Percentiles rank a stretch among this genome's conserved stretches.
These are phyloP conservation scores for Furcula furcula DNA, from an alignment of 2,888 invertebrate genomes.

Conservation along the genomic window DNA sequence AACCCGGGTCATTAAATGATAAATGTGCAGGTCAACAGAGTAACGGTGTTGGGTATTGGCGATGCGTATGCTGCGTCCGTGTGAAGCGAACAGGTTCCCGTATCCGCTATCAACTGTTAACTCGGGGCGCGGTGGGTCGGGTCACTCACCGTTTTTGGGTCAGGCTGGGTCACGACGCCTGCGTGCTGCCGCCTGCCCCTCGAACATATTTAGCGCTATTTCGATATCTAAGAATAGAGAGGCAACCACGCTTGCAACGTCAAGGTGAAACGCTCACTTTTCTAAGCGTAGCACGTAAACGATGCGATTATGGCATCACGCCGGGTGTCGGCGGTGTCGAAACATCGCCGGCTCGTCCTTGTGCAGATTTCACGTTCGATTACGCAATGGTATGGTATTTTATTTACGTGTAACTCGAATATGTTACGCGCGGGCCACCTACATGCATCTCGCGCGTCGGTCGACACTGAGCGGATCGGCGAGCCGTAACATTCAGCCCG, in stretches of 20 bases:
- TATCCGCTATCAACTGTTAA: constrained; percentile 69
- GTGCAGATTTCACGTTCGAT: constrained; percentile 74
- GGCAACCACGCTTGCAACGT: constrained; percentile 60
- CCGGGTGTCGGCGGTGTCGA: constrained; percentile 58
- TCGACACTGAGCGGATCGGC: constrained; percentile 33
- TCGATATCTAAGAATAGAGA: constrained; percentile 70
- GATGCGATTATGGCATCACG: constrained; percentile 71
- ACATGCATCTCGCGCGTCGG: constrained; percentile 33
- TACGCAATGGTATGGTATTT: constrained; percentile 60
- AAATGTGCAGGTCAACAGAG: constrained; percentile 37
- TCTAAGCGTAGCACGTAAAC: constrained; percentile 72
- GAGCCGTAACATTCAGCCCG: constrained; percentile 55
- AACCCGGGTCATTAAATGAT: too few relatives aligned
- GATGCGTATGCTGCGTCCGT: constrained; percentile 37
- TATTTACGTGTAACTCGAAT: constrained; percentile 54
- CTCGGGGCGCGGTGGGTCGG: constrained; percentile 64
- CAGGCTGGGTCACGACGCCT: constrained; percentile 79
- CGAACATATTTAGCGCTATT: constrained; percentile 61
- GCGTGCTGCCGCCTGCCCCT: constrained; percentile 61
- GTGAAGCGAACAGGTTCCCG: constrained; percentile 64
- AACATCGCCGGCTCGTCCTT: constrained; percentile 63
- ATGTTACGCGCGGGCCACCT: constrained; percentile 41
- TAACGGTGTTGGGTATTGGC: constrained; percentile 52
- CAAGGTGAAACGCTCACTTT: constrained; percentile 78
- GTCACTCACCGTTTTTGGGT: constrained; percentile 73